A percentile compares a stretch with the other conserved stretches of the same genome.
Conservation (phyloP, 2,113 vertebrate species). For the Dissostichus mawsoni region DNA sequence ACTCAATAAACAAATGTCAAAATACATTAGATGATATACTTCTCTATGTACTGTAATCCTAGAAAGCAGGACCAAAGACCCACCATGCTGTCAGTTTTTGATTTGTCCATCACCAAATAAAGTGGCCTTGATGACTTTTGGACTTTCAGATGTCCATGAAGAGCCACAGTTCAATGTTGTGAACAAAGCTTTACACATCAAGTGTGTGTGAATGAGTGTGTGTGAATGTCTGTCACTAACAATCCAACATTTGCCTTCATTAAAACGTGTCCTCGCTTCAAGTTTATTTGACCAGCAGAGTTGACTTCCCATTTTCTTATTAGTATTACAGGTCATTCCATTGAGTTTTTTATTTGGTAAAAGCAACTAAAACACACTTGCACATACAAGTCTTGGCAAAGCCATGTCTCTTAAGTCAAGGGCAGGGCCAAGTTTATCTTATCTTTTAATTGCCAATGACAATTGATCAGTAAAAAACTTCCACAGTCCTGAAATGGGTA, state of each 20-base stretch:
- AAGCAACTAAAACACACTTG: too few species aligned
- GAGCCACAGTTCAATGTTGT: not conserved
- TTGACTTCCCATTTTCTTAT: not conserved
- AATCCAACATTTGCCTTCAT: constrained; percentile 8
- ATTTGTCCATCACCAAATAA: not conserved
- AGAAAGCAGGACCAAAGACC: not conserved
- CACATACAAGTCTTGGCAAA: not conserved
- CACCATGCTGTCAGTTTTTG: not conserved
- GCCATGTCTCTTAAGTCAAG: not conserved
- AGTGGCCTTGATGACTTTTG: constrained; percentile 7
- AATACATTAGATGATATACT: not conserved
- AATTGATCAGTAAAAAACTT: not conserved
- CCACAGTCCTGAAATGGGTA: not conserved
- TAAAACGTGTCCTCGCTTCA: not conserved
- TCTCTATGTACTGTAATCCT: not conserved
- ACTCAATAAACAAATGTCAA: not conserved
- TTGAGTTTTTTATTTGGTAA: not conserved
- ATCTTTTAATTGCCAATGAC: not conserved
- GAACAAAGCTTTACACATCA: not conserved
- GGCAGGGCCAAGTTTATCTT: not conserved
- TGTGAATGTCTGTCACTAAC: constrained; percentile 32
- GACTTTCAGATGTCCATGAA: not conserved
- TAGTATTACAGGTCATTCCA: not conserved
- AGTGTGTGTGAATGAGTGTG: constrained; percentile 22
- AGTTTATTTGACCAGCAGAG: not conserved